Conservation (phyloP, 2,888 invertebrate genomes). For the Athrips mouffetella region DNA sequence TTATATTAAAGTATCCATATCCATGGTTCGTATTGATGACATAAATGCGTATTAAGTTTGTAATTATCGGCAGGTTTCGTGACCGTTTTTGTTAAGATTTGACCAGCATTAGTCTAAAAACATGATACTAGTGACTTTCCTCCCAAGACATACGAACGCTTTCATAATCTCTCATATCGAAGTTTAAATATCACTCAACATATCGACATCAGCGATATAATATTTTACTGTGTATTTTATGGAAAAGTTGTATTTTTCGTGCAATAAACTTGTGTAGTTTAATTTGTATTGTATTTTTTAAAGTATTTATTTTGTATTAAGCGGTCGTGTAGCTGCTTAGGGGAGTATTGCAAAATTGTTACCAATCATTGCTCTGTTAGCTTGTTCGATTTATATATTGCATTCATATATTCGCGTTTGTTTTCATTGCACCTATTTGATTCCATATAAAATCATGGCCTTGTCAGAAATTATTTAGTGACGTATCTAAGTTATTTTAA, state of each 20-base stretch:
- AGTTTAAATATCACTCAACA: conserved; percentile 34
- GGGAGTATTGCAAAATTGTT: not conserved
- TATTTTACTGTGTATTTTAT: not conserved
- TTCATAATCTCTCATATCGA: conserved; percentile 28
- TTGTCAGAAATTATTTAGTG: not conserved
- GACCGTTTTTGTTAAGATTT: no score
- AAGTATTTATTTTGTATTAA: not conserved
- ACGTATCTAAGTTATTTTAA: not conserved
- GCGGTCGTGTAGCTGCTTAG: not conserved
- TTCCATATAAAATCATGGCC: not conserved
- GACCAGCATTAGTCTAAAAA: no score
- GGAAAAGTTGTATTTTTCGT: conserved; percentile 1
- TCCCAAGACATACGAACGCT: no score
- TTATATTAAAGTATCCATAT: no score
- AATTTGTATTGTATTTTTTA: conserved; percentile 4
- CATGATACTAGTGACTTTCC: no score
- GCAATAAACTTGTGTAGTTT: not conserved
- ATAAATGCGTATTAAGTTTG: no score
- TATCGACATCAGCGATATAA: conserved; percentile 26
- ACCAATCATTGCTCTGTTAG: no score
- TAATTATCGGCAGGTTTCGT: no score
- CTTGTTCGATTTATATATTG: no score
- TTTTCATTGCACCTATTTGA: no score
- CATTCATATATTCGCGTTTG: no score
- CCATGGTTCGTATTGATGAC: no score